Conservation (phyloP, 2,888 invertebrate genomes). For the Embidobia sp. region DNA sequence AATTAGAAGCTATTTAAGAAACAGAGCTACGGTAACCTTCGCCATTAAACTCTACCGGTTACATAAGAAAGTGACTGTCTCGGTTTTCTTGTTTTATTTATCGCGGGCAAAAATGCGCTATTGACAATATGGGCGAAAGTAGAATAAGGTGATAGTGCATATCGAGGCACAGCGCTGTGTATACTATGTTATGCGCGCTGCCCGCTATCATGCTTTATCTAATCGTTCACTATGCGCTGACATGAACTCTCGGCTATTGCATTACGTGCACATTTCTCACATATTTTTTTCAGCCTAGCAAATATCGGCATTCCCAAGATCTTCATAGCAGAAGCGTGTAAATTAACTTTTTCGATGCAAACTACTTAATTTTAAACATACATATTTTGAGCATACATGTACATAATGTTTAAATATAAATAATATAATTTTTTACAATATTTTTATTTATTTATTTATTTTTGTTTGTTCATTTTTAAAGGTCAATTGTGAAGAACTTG, state of each 20-base stretch:
- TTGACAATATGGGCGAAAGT: slow-evolving; percentile 43
- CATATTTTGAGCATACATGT: too few species aligned
- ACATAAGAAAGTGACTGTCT: slow-evolving; percentile 82
- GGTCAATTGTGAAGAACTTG: too few species aligned
- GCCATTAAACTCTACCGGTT: slow-evolving; percentile 67
- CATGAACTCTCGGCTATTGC: slow-evolving; percentile 13
- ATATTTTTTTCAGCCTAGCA: slow-evolving; percentile 1
- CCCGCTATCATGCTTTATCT: slow-evolving; percentile 20
- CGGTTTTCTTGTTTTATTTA: slow-evolving; percentile 78
- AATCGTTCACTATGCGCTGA: slow-evolving; percentile 12
- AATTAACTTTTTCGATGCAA: slow-evolving; percentile 17
- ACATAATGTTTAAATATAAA: too few species aligned
- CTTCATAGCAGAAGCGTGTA: slow-evolving; percentile 5
- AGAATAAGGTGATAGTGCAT: slow-evolving; percentile 38
- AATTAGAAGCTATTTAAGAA: slow-evolving; percentile 17
- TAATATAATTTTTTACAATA: too few species aligned
- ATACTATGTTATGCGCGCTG: slow-evolving; percentile 6
- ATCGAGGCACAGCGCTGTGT: not conserved
- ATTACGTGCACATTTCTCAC: slow-evolving; percentile 24
- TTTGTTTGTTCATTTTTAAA: too few species aligned
- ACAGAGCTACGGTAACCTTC: slow-evolving; percentile 41
- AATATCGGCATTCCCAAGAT: slow-evolving; percentile 18
- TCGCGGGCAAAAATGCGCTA: slow-evolving; percentile 28
- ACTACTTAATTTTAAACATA: too few species aligned
- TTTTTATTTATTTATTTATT: too few species aligned